Evolutionary conservation across 53 echinoderm and acorn worm genomes (phyloP), one percentile per base, ranked within the genome.

Genomic region (Hippasteria phrygiana): DNA sequence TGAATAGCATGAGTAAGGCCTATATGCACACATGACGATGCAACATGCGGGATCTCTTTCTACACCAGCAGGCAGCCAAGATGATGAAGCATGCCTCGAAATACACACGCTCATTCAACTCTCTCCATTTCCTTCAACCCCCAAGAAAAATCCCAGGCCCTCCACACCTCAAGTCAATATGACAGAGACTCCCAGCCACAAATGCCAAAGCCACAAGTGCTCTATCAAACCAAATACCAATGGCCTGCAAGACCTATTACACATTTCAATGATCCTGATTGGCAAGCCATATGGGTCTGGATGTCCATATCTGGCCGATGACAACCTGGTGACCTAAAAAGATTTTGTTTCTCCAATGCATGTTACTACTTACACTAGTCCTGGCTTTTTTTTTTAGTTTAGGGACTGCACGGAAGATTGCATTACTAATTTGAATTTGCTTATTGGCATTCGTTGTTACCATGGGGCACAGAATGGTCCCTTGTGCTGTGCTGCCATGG

Each of bases 251-350:
- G 43, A 45, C 28, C 65, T 43, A 59, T 62, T 45, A 81, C 45
- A 65, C 62, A 64, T 64, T 65, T 81, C 84, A 84, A 69, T 51
- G 34, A 51, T 46, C 71, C 10, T 84, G 84, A 84, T 70, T 50
- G 84, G 84, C 70, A 70, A 33, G 4, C 69, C 69, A 46, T 48
- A 51, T 35, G 71, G 33, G 22, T 35, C 43, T 6, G 75, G 46
- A 33, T 84, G 53, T 42, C 43, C 84, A 84, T 70, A 70, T 20
- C 37, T 33, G 84, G 67, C 13, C 51, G 84, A 84, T 69, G 84
- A 84, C 84, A 84, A 46, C 69, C 69, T 50, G 37, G n/a, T 0
- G 51, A 22, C 84, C 24, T 32, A 46, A 70, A 69, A 67, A 50
- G 28, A 18, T 47, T 24, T 26, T 84, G 67, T 84, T 63, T 65